These are phyloP conservation scores for Andrena trimmerana DNA, from an alignment of 2,888 invertebrate genomes.

Conservation along the genomic window DNA sequence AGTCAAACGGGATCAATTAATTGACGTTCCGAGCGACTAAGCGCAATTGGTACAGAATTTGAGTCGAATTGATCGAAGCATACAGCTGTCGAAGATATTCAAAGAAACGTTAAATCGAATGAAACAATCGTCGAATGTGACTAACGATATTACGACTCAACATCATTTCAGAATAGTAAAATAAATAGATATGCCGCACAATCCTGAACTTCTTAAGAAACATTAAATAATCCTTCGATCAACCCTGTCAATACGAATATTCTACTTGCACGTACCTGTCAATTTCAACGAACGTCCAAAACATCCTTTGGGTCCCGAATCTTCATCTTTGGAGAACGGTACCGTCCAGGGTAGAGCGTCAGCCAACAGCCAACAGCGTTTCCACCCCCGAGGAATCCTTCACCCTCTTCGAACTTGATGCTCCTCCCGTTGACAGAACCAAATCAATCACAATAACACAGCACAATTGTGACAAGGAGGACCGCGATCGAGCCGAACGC, in stretches of 20 bases:
- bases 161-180: no score
- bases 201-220: background rate
- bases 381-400: background rate
- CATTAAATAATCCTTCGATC: background rate
- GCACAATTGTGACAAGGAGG: conserved; percentile 24
- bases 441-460: conserved; percentile 52
- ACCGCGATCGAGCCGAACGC: conserved; percentile 50
- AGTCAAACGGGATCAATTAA: conserved; percentile 14
- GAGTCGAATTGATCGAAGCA: background rate
- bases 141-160: no score
- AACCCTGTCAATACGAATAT: background rate
- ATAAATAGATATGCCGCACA: no score
- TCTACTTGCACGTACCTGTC: conserved; percentile 33
- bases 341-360: background rate
- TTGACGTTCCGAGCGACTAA: conserved; percentile 14
- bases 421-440: background rate
- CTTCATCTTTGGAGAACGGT: conserved; percentile 18
- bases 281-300: background rate
- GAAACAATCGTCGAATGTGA: no score
- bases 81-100: no score
- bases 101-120: no score
- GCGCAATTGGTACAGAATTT: conserved; percentile 7
- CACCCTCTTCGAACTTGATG: background rate
- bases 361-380: background rate
- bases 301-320: conserved; percentile 4